Base-by-base conservation (phyloP, 2,797 vertebrate species). In the Dicrostonyx torquatus region DNA sequence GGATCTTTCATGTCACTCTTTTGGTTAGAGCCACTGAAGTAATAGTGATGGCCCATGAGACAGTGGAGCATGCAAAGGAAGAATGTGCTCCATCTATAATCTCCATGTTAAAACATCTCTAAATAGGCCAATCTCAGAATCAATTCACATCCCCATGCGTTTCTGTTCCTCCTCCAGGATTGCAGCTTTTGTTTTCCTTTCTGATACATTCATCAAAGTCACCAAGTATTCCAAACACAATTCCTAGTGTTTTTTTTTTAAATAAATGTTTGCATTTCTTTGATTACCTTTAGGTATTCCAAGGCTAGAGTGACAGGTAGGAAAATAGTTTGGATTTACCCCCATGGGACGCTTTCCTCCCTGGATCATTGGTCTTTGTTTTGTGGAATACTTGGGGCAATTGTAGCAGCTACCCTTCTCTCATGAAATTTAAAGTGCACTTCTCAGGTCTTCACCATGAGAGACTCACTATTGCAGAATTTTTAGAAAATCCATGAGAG, bases 41-140 rank as follows among this genome's bases (percentile, higher is more conserved):
- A 53, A 86, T 29, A 37, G 7, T 24, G 22, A 40, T 72, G 17
- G 3, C 14, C 76, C 6, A 17, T 3, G 0, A 9, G 2, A 29
- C 6, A 7, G 4, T 0, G 20, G 34, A 24, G n/a, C 0, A 3
- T 11, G 8, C 53, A 6, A 40, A 29, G 13, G 14, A 11, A 24
- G 66, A 85, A 45, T 15, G 14, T 2, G 34, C 31, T 82, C 43
- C 18, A n/a, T 5, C 31, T 77, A 50, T 34, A 77, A 40, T 24
- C 8, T 48, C 53, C 37, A 34, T 18, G 20, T n/a, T 50, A 70
- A 90, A 58, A 55, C 15, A 87, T 15, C n/a, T 50, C 40, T 62
- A 26, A 48, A 20, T 4, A 79, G 37, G 8, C 22, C 14, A 82
- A 1, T 73, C 18, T 62, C 37, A 8, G 5, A 50, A 34, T 20